phyloP scores from a whole-genome alignment of 2,113 vertebrate genomes.

The Electrona antarctica region DNA sequence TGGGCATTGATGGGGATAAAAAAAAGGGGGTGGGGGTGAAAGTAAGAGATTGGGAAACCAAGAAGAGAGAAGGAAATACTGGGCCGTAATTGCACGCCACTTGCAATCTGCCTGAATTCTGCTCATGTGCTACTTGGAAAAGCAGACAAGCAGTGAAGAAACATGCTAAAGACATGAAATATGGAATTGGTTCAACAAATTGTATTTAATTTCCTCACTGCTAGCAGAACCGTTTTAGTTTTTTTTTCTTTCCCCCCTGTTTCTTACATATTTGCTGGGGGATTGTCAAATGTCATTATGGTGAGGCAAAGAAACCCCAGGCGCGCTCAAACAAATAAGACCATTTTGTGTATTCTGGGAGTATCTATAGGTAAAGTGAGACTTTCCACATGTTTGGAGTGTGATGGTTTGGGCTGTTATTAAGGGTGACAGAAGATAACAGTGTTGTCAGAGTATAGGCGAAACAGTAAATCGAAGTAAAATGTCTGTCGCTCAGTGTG shows the following conservation, averaged over 20 bases:
- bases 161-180: conserved; percentile 49
- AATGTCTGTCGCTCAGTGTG: too few species aligned
- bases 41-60: neutral
- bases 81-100: conserved; percentile 51
- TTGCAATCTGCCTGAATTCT: conserved; percentile 55
- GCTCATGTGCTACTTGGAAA: conserved; percentile 43
- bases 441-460: too few species aligned
- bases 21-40: conserved; percentile 2
- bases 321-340: conserved; percentile 24
- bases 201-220: conserved; percentile 32
- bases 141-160: conserved; percentile 28
- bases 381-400: conserved; percentile 7
- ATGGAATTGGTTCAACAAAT: conserved; percentile 53
- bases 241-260: neutral
- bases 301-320: conserved; percentile 20
- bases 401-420: neutral
- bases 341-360: conserved; percentile 32
- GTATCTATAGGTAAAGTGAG: neutral
- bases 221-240: neutral
- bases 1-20: conserved; percentile 32
- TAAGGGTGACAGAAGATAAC: neutral
- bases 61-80: conserved; percentile 31
- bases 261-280: conserved; percentile 10
- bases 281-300: conserved; percentile 54
- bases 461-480: too few species aligned